Evolutionary conservation across 1,140 invertebrate genomes (phyloP).

Genomic region (Doryteuthis pealeii): DNA sequence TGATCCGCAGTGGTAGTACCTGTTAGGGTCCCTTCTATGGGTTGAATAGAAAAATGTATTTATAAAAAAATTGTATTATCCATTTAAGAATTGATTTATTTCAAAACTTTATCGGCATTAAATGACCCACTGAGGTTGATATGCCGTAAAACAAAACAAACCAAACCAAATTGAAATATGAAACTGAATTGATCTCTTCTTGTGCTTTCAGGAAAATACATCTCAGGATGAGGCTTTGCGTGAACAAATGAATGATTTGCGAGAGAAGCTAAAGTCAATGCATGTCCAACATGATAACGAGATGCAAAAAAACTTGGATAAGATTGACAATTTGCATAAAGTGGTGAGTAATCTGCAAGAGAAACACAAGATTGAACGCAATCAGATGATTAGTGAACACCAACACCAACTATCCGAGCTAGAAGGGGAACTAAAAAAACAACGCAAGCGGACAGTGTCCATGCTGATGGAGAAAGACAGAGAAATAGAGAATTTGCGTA

Average conservation of each 20-base stretch:
- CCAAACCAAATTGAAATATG: no score
- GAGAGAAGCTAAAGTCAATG: constrained; percentile 42
- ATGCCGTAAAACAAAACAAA: no score
- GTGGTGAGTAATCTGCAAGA: constrained; percentile 45
- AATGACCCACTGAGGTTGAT: no score
- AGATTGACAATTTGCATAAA: constrained; percentile 45
- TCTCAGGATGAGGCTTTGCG: constrained; percentile 43
- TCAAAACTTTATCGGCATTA: no score
- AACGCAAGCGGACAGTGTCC: constrained; percentile 75
- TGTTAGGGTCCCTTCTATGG: no score
- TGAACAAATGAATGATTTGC: constrained; percentile 52
- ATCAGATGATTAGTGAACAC: constrained; percentile 63
- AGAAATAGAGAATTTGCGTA: constrained; percentile 71
- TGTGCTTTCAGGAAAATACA: constrained; percentile 39
- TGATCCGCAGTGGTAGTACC: no score
- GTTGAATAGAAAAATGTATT: no score
- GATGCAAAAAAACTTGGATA: constrained; percentile 50
- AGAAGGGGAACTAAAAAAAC: constrained; percentile 76
- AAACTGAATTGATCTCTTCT: no score
- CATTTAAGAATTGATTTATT: no score
- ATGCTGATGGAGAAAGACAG: constrained; percentile 79
- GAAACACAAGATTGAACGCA: constrained; percentile 65
- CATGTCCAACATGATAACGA: constrained; percentile 63
- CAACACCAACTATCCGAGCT: constrained; percentile 66
- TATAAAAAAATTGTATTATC: no score